Base-by-base conservation (phyloP, 2,113 vertebrate species). In the Sitta europaea region DNA sequence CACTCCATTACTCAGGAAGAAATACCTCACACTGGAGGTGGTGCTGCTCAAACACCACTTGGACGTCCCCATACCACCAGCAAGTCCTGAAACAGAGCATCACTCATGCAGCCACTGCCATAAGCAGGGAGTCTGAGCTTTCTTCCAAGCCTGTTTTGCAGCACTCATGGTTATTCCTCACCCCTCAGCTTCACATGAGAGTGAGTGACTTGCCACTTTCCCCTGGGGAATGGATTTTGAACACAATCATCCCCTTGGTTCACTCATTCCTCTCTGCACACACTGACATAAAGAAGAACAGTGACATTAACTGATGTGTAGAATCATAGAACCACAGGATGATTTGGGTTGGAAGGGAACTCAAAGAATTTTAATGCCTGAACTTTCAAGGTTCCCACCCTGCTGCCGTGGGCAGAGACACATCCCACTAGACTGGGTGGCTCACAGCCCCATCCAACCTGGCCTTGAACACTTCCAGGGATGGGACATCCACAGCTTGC, bases 391-490 rank as follows among this genome's bases (percentile, higher is more conserved):
- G 12, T 59, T 66, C 35, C 24, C 31, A 11, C 10, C 14, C 16
- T 38, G 12, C 28, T 78, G 3, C 29, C 12, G 11, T 10, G 45
- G n/a, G 5, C 66, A 66, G 25, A 12, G 21, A 72, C 7, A 21
- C 0, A 1, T 66, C 18, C 14, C 38, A 16, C 24, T 19, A 13
- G 12, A 31, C 10, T 1, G 3, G 4, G 25, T 27, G 43, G 24
- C 28, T 66, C 53, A 33, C 25, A 42, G 40, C 38, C 14, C n/a
- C 12, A 16, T 36, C 59, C 45, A 47, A 0, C 14, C 17, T 59
- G 14, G 21, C 29, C 38, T 31, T 59, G 38, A 79, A 10, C 29
- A 14, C 7, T 35, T 38, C 45, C 38, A 47, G 38, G 25, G 14
- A 16, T 59, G 38, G 10, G 6, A 24, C 14, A 58, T 18, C 29